phyloP scores from a whole-genome alignment of 2,888 invertebrate species.

The Xiphydria camelus region DNA sequence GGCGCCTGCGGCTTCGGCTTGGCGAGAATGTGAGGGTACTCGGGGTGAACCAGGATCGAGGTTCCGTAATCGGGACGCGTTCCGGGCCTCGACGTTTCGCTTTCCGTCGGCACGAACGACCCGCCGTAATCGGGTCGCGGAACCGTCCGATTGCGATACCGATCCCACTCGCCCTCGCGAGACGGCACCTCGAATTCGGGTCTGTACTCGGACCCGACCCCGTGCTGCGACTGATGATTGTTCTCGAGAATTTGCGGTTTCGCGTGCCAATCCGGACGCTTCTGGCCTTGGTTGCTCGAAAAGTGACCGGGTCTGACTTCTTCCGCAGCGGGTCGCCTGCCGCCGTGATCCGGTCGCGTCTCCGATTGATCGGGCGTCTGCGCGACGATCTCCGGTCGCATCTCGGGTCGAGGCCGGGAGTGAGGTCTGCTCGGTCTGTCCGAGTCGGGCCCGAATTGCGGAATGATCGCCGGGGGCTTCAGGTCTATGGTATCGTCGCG shows the following conservation, averaged over 20 bases:
- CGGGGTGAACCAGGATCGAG: conserved; percentile 45
- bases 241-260: conserved; percentile 3
- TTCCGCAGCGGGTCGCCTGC: neutral
- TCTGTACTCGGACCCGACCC: conserved; percentile 3
- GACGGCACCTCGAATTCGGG: conserved; percentile 5
- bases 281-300: neutral
- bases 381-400: conserved; percentile 32
- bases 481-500: conserved; percentile 41
- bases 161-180: neutral
- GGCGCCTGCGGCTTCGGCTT: conserved; percentile 47
- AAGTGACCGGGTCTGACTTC: neutral
- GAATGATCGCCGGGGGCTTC: conserved; percentile 39
- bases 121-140: neutral
- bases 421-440: conserved; percentile 39
- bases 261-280: conserved; percentile 12
- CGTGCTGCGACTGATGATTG: conserved; percentile 1
- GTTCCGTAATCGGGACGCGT: conserved; percentile 19
- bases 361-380: conserved; percentile 25
- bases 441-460: conserved; percentile 27
- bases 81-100: neutral
- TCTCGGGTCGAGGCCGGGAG: conserved; percentile 29
- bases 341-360: neutral
- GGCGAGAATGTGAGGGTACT: conserved; percentile 48
- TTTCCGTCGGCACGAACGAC: no score
- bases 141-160: conserved; percentile 13